These are phyloP conservation scores for Bos taurus DNA, from an alignment of 2,113 vertebrate species.

Conservation along the genomic window DNA sequence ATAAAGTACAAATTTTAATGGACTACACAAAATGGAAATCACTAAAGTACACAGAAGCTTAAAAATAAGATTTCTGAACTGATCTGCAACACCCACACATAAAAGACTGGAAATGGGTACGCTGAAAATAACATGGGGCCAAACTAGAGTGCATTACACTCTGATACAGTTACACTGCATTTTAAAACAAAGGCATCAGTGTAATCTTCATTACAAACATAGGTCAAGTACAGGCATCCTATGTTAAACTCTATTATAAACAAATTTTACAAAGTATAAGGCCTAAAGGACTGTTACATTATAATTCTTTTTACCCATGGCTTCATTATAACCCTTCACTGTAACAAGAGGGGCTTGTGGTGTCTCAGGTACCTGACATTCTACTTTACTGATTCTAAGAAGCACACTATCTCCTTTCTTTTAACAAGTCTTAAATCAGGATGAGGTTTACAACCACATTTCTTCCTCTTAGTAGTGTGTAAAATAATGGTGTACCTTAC, in stretches of 20 bases:
- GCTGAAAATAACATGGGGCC: neutral
- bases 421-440: neutral
- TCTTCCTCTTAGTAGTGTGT: neutral
- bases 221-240: neutral
- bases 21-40: neutral
- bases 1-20: neutral
- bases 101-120: neutral
- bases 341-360: neutral
- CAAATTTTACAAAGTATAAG: neutral
- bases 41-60: neutral
- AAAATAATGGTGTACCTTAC: neutral
- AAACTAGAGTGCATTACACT: neutral
- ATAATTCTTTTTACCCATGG: neutral
- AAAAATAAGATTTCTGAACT: neutral
- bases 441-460: neutral
- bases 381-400: neutral
- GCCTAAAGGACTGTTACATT: neutral
- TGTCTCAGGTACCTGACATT: neutral
- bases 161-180: neutral
- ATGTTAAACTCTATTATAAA: neutral
- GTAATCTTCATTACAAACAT: neutral
- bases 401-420: neutral
- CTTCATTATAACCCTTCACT: neutral
- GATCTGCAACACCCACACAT: neutral
- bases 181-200: neutral